These are phyloP conservation scores for Acropternis orthonyx DNA, from an alignment of 2,797 vertebrate genomes.

Conservation along the genomic window DNA sequence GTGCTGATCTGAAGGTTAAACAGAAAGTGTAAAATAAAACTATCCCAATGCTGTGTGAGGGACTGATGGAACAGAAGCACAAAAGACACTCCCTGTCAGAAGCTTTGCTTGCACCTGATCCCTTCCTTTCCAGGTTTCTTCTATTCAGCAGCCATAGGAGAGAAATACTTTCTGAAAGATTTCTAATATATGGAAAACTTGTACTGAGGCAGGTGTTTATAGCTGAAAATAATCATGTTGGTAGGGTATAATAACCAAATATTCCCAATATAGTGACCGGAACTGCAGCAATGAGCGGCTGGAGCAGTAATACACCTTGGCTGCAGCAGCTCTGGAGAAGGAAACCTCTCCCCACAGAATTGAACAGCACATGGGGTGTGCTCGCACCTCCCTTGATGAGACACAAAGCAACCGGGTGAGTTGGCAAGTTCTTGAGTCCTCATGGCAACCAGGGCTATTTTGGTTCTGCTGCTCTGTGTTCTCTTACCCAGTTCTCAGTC, in stretches of 20 bases:
- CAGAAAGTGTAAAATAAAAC: neutral
- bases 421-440: neutral
- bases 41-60: too few relatives aligned
- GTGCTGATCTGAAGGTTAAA: neutral
- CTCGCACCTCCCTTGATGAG: neutral
- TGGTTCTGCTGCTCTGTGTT: neutral
- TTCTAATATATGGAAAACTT: neutral
- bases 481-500: neutral
- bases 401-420: neutral
- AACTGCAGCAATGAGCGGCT: neutral
- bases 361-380: fast-evolving
- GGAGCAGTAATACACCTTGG: neutral
- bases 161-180: neutral
- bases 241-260: too few relatives aligned
- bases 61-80: neutral
- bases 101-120: neutral
- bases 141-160: neutral
- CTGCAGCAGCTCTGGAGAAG: neutral
- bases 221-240: neutral
- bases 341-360: neutral
- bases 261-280: neutral
- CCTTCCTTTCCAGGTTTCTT: neutral
- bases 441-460: neutral
- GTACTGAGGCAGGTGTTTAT: neutral
- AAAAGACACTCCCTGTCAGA: neutral